These are phyloP conservation scores for Dipodomys stephensi DNA, from an alignment of 2,113 vertebrate species.

Conservation along the genomic window DNA sequence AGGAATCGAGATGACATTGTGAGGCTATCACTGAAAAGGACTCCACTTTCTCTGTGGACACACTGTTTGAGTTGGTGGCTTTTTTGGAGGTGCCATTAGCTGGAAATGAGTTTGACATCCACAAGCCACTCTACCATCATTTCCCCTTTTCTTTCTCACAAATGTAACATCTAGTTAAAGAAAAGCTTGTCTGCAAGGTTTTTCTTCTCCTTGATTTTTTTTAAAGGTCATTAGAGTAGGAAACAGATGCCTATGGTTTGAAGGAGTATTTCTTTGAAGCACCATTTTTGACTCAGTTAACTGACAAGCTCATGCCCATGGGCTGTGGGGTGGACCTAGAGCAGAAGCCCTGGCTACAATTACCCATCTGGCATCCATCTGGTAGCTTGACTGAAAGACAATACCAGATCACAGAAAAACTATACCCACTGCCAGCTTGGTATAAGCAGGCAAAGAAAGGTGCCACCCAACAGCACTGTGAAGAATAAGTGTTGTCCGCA, in stretches of 20 bases:
- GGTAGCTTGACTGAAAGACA: conserved; percentile 87
- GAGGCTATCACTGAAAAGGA: conserved; percentile 63
- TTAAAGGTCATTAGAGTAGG: conserved; percentile 82
- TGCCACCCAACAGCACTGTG: conserved; percentile 80
- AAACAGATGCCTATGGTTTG: conserved; percentile 86
- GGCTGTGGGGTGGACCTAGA: conserved; percentile 81
- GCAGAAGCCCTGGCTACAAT: conserved; percentile 85
- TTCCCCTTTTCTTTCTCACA: conserved; percentile 72
- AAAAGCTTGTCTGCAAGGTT: conserved; percentile 74
- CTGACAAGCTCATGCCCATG: conserved; percentile 85
- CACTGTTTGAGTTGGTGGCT: conserved; percentile 77
- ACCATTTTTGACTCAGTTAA: conserved; percentile 80
- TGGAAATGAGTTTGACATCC: conserved; percentile 80
- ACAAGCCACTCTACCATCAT: conserved; percentile 70
- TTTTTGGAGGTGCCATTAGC: conserved; percentile 78
- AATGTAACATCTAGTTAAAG: conserved; percentile 83
- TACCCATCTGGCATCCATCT: conserved; percentile 91
- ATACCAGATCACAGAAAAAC: conserved; percentile 87
- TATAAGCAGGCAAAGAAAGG: conserved; percentile 84
- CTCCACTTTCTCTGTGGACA: conserved; percentile 64
- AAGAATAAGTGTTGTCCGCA: conserved; percentile 80
- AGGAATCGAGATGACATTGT: conserved; percentile 57
- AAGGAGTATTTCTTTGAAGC: conserved; percentile 86
- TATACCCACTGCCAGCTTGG: conserved; percentile 86
- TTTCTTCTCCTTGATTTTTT: conserved; percentile 65